Evolutionary conservation across 1,140 invertebrate species (phyloP), one percentile per base, ranked within the genome.

Genomic region (Holotrichia oblita): DNA sequence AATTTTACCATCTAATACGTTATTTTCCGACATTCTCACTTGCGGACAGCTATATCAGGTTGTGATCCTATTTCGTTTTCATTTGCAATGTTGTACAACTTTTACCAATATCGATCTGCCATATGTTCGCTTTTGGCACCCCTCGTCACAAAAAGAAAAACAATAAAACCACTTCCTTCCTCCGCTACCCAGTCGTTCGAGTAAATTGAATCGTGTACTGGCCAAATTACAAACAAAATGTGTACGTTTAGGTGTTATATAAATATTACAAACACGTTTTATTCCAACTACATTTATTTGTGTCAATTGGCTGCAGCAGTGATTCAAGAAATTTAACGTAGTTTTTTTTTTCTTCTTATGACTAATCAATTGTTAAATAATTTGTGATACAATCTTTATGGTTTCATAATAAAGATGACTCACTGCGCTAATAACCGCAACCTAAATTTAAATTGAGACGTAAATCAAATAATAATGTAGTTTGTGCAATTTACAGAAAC

Each of bases 91-190:
- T 34, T 34, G 27, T 27, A 27, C 61, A 69, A 69, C 10, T 27
- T 69, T 69, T 69, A 69, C 61, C 61, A n/a, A 69, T 69, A 69
- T 69, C 61, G 61, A 69, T 69, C 61, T 69, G 22, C 61, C 61
- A 69, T 69, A 69, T 69, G 61, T 69, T 34, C 24, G 27, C 10
- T 20, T 24, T 34, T 69, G 22, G 61, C 61, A 69, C 24, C 61
- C 61, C 61, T 69, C 61, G 20, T 69, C 61, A 69, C 20, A 69
- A 48, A 48, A 48, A 4, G 27, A 55, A 55, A 69, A 69, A 69
- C 61, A 69, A 69, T 69, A 69, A 69, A 69, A 69, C 61, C 61
- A 69, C 61, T 69, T 69, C 61, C 61, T 69, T 69, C 61, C 61
- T 69, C 22, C 27, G 12, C 20, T 34, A 34, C 20, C 61, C 61